A percentile compares a stretch with the other conserved stretches of the same genome.
Evolutionary conservation across 2,888 invertebrate species (phyloP).

Genomic region (Cosmia pyralina): DNA sequence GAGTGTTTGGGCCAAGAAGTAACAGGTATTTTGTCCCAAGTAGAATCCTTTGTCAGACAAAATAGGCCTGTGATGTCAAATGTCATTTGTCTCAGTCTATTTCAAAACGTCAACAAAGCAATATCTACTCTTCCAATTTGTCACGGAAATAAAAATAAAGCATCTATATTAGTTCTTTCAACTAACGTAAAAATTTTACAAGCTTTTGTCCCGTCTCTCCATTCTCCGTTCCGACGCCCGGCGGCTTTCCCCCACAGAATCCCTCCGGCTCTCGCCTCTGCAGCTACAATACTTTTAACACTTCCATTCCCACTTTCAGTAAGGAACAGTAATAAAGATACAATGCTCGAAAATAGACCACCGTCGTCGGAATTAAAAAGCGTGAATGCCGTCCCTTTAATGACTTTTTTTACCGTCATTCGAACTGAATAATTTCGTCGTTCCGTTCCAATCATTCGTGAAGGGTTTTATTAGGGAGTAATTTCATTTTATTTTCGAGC

Average conservation of each 20-base stretch:
- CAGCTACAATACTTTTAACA: constrained; percentile 57
- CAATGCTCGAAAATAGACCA: constrained; percentile 68
- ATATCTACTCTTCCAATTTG: constrained; percentile 29
- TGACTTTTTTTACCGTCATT: constrained; percentile 74
- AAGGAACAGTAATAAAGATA: constrained; percentile 58
- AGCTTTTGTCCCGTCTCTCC: constrained; percentile 28
- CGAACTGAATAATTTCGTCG: constrained; percentile 73
- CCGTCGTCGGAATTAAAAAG: constrained; percentile 65
- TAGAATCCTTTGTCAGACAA: not conserved
- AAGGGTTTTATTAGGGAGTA: constrained; percentile 69
- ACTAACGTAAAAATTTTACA: constrained; percentile 37
- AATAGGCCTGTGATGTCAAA: not conserved
- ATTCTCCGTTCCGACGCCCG: constrained; percentile 19
- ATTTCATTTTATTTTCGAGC: constrained; percentile 67
- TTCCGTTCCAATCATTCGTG: constrained; percentile 71
- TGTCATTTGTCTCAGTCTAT: not conserved
- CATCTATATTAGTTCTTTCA: constrained; percentile 39
- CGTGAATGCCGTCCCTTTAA: constrained; percentile 67
- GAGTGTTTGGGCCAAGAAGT: not conserved
- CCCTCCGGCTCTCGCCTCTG: constrained; percentile 20
- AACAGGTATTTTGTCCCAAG: not conserved
- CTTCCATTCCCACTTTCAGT: constrained; percentile 51
- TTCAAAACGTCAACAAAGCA: constrained; percentile 11
- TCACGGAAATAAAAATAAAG: constrained; percentile 31
- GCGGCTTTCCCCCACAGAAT: constrained; percentile 27